Evolutionary conservation across 2,113 vertebrate species (phyloP), one percentile per base, ranked within the genome.

Genomic region (Microtus pennsylvanicus): DNA sequence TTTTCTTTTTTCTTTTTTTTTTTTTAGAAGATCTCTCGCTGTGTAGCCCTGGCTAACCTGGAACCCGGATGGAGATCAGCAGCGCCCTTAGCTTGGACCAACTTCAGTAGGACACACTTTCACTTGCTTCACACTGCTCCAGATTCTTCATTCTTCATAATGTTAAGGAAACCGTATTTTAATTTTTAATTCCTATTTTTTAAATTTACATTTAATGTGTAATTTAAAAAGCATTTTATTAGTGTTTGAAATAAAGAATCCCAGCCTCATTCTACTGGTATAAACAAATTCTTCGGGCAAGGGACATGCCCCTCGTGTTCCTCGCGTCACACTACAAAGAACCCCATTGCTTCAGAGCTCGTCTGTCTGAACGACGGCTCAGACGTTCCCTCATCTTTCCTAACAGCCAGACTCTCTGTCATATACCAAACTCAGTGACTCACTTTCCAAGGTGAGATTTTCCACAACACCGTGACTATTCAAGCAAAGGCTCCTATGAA

Each of bases 331-430:
- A 87, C 35, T 76, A 92, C 87, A 94, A 96, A 96, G 93, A 93
- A 82, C 63, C 92, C 95, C 78, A 85, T 87, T 45, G 76, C 50
- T 61, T 81, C 47, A 47, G 55, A 92, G 33, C 85, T 65, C 88
- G 83, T 87, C 70, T 30, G 45, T 35, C 52, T 85, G 86, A 95
- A 87, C 12, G 74, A 95, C 45, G 87, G 81, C 17, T 67, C 87
- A 97, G 96, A 97, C 93, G 33, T 96, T 93, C 76, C 96, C 93
- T 97, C 97, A 96, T 88, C 72, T 86, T 96, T 96, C 65, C 67
- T 95, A 88, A 93, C 47, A 92, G 65, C 70, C 97, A 97, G 97
- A 95, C 90, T 93, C 83, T 77, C 78, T 94, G 93, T 94, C 92
- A 90, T 92, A 69, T 50, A 74, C 72, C 82, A 95, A 93, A 93